A percentile compares a stretch with the other conserved stretches of the same genome.
phyloP scores from a whole-genome alignment of 2,113 vertebrate species.

The Aldabrachelys gigantea region DNA sequence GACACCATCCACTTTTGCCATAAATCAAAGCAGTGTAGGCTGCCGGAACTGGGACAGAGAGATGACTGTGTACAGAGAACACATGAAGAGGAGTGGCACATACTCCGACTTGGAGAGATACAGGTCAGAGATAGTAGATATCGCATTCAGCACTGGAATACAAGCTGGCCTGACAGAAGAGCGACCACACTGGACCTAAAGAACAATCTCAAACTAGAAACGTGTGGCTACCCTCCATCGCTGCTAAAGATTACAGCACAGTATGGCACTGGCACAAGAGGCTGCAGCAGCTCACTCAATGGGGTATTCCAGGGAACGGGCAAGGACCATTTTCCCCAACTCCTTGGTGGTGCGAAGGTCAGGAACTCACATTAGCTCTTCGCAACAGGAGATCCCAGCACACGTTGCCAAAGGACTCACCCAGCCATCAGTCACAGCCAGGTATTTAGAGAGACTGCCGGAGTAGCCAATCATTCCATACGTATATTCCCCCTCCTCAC shows the following conservation, averaged over 20 bases:
- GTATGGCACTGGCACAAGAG: no score
- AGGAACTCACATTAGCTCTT: not conserved
- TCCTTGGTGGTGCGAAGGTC: not conserved
- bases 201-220: constrained; percentile 69
- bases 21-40: not conserved
- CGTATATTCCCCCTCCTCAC: not conserved
- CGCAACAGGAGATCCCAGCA: not conserved
- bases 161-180: constrained; percentile 80
- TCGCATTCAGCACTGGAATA: constrained; percentile 81
- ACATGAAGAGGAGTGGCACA: constrained; percentile 66
- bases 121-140: constrained; percentile 87
- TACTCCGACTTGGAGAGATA: constrained; percentile 88
- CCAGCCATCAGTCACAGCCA: not conserved
- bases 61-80: not conserved
- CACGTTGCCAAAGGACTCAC: no score
- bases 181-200: constrained; percentile 88
- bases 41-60: not conserved
- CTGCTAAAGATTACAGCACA: no score
- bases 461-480: not conserved
- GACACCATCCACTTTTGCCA: not conserved
- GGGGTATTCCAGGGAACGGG: not conserved
- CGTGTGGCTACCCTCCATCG: not conserved
- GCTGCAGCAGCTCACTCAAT: not conserved
- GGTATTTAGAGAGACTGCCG: not conserved
- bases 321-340: not conserved